Evolutionary conservation across 2,113 vertebrate genomes (phyloP), one percentile per base, ranked within the genome.

Genomic region (Actinemys pallida): DNA sequence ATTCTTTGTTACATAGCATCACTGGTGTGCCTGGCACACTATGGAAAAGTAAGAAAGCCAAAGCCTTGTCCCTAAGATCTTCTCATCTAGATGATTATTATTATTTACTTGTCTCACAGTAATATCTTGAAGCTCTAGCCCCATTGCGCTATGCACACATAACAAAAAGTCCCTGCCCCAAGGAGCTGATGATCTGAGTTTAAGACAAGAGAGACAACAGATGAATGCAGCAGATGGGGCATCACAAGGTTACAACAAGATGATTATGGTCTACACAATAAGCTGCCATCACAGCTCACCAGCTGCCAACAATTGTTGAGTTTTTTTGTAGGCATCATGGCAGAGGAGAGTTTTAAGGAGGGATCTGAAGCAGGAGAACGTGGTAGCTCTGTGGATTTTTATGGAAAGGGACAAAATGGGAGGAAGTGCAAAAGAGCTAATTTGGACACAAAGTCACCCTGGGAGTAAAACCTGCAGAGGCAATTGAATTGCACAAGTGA

Each of bases 11-110:
- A 29, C 39, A 35, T n/a, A 39, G 72, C 24, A 1, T 75, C 2
- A n/a, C 19, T 2, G 72, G 54, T 69, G 57, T 0, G 2, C 4
- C 4, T 5, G 69, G 14, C 7, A 11, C 17, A n/a, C 69, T 53
- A 50, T 4, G 9, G 59, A 0, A 0, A 59, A 81, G 53, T 50
- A 24, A 11, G 35, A 62, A 78, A 42, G 2, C 27, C 0, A 0
- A 31, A 1, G 3, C 10, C 82, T 53, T 35, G 7, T 53, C 87
- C 54, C 4, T 3, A 47, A 6, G 45, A 16, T 52, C 52, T 29
- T 45, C 69, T 14, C 25, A 11, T 3, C 0, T 17, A 76, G 45
- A 57, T 27, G 39, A 14, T 19, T 17, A 1, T 25, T 42, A 45
- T 19, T 49, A 22, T n/a, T 45, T 45, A 53, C 53, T 6, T 17